Conservation (phyloP, 2,797 vertebrate genomes). For the Monodelphis domestica region DNA sequence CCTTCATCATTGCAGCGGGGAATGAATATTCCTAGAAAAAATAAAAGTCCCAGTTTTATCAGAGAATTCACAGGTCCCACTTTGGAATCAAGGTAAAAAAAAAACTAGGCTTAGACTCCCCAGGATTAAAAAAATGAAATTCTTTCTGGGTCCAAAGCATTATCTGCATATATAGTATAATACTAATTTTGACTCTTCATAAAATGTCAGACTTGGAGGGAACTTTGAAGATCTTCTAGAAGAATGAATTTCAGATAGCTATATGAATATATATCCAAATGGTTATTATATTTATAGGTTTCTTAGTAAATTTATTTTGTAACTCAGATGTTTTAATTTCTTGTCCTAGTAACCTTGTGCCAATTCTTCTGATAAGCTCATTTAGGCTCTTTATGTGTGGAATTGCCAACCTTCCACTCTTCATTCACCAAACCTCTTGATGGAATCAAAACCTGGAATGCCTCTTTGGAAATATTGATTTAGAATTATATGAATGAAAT, state of each 20-base stretch:
- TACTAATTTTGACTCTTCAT: neutral
- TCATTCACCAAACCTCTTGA: neutral
- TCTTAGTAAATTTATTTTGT: neutral
- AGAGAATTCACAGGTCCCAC: neutral
- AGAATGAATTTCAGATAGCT: neutral
- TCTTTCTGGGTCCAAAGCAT: neutral
- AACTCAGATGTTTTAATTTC: neutral
- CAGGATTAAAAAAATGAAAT: neutral
- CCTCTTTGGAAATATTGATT: neutral
- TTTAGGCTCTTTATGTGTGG: neutral
- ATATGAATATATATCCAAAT: neutral
- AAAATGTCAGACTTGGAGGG: neutral
- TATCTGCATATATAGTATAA: neutral
- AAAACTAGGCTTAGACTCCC: neutral
- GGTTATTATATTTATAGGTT: neutral
- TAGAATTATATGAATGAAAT: neutral
- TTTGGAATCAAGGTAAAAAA: neutral
- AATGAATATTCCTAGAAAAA: constrained; percentile 89
- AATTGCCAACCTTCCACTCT: neutral
- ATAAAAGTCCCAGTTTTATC: neutral
- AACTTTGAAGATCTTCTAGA: neutral
- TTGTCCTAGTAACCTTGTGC: neutral
- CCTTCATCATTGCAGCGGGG: constrained; percentile 96
- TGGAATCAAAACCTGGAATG: neutral
- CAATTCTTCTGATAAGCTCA: neutral